phyloP scores from a whole-genome alignment of 2,797 vertebrate species.

The Sebastolobus alascanus region DNA sequence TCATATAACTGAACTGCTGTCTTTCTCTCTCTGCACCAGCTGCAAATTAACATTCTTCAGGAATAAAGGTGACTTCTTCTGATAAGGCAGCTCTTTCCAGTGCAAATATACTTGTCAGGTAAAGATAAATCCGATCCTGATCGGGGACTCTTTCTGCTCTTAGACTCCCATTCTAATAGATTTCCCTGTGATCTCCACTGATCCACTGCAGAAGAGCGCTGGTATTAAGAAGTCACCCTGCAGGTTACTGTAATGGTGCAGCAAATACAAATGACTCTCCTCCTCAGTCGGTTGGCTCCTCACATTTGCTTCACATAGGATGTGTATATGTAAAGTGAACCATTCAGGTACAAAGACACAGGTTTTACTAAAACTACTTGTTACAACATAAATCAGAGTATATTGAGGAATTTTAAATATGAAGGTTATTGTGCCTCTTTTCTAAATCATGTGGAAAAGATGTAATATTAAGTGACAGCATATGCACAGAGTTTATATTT shows the following conservation, averaged over 20 bases:
- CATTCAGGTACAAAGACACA: neutral
- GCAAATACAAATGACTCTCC: slow-evolving; percentile 65
- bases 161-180: slow-evolving; percentile 48
- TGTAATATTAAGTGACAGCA: slow-evolving; percentile 1
- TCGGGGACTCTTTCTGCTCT: slow-evolving; percentile 43
- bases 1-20: neutral
- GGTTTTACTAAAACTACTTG: neutral
- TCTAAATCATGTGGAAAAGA: neutral
- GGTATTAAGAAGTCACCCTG: slow-evolving; percentile 53
- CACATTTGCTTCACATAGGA: slow-evolving; percentile 1
- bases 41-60: slow-evolving; percentile 38
- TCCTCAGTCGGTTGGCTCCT: slow-evolving; percentile 50
- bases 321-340: neutral
- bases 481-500: slow-evolving; percentile 40
- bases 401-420: neutral
- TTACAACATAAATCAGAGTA: slow-evolving; percentile 9
- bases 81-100: slow-evolving; percentile 32
- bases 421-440: neutral
- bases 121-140: slow-evolving; percentile 56
- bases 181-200: slow-evolving; percentile 74
- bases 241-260: slow-evolving; percentile 56
- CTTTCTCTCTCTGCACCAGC: slow-evolving; percentile 15
- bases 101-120: slow-evolving; percentile 55
- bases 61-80: slow-evolving; percentile 17
- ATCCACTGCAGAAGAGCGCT: slow-evolving; percentile 65